Percentiles rank a stretch among this genome's conserved stretches.
These are phyloP conservation scores for Dicyrtoma fusca DNA, from an alignment of 2,888 invertebrate species.

Conservation along the genomic window DNA sequence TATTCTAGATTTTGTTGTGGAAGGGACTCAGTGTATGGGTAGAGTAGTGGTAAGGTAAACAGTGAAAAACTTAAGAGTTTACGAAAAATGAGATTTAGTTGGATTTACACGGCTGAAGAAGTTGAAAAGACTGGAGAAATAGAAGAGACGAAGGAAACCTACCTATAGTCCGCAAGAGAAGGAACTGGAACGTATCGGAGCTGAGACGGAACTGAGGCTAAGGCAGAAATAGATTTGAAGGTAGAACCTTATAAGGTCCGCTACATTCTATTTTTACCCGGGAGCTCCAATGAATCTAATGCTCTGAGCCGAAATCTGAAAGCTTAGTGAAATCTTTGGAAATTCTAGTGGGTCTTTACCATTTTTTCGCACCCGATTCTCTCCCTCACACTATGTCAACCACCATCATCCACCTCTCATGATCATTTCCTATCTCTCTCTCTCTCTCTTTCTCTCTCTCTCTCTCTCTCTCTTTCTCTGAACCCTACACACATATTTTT, in stretches of 20 bases:
- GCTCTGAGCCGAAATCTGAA: slow-evolving; percentile 19
- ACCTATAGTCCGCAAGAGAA: slow-evolving; percentile 56
- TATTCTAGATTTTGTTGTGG: no score
- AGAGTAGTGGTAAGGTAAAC: background rate
- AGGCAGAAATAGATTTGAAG: slow-evolving; percentile 54
- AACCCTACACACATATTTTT: slow-evolving; percentile 13
- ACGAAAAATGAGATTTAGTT: background rate
- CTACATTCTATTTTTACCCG: slow-evolving; percentile 56
- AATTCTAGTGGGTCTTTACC: slow-evolving; percentile 7
- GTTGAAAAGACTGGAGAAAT: slow-evolving; percentile 25
- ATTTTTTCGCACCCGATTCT: slow-evolving; percentile 18
- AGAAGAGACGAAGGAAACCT: slow-evolving; percentile 42
- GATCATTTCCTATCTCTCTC: no score
- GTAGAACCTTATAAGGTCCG: slow-evolving; percentile 55
- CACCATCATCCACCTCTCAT: no score
- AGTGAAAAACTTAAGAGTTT: no score
- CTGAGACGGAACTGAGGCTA: slow-evolving; percentile 54
- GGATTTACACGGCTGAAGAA: background rate
- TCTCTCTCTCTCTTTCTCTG: background rate
- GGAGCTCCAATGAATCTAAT: slow-evolving; percentile 25
- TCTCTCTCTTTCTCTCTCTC: no score
- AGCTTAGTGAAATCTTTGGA: slow-evolving; percentile 5
- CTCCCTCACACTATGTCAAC: background rate
- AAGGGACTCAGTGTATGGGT: background rate
- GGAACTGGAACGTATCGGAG: slow-evolving; percentile 55